Evolutionary conservation across 1,140 invertebrate species (phyloP).

Genomic region (Heterodera carotae): DNA sequence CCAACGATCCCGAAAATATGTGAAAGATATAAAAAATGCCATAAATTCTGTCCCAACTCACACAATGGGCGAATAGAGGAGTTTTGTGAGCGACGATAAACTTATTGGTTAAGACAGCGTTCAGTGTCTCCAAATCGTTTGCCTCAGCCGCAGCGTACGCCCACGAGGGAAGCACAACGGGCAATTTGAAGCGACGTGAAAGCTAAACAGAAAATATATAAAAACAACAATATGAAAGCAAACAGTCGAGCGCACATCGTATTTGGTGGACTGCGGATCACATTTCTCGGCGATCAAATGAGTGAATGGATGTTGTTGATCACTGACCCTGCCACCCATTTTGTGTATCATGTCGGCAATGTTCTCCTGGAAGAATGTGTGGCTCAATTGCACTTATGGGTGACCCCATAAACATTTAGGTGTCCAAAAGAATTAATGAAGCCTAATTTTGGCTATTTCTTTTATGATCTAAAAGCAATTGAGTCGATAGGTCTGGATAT

Average conservation of each 20-base stretch:
- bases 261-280: conserved; percentile 21
- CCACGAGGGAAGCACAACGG: conserved; percentile 21
- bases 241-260: conserved; percentile 10
- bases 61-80: conserved; percentile 3
- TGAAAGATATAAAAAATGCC: neutral
- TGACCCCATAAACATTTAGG: neutral
- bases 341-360: neutral
- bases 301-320: conserved; percentile 20
- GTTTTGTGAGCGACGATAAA: conserved; percentile 2
- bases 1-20: too few relatives aligned
- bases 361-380: conserved; percentile 7
- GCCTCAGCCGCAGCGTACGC: conserved; percentile 8
- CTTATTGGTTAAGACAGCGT: neutral
- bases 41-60: neutral
- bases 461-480: too few relatives aligned
- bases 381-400: neutral
- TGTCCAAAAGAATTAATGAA: neutral
- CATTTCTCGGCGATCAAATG: conserved; percentile 23
- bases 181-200: neutral
- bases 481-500: too few relatives aligned
- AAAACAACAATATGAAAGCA: neutral
- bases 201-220: neutral
- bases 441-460: too few relatives aligned
- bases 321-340: conserved; percentile 9
- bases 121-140: neutral